Evolutionary conservation across 2,113 vertebrate species (phyloP).

Genomic region (Hymenochirus boettgeri): DNA sequence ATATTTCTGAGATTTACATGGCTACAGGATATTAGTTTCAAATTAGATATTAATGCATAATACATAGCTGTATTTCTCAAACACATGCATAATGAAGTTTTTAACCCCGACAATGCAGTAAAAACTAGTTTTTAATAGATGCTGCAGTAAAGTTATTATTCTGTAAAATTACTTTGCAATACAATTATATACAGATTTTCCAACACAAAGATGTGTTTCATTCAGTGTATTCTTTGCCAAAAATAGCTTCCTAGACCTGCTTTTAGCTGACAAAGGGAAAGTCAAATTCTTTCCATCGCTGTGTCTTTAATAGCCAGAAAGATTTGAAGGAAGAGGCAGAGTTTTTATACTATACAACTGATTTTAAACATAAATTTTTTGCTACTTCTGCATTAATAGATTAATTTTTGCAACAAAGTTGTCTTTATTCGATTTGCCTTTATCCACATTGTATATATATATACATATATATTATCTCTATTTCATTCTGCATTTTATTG

Average conservation of each 20-base stretch:
- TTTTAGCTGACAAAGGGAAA: conserved; percentile 39
- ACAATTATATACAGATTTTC: conserved; percentile 41
- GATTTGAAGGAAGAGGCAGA: conserved; percentile 1
- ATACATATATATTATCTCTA: too few species aligned
- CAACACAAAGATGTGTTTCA: conserved; percentile 34
- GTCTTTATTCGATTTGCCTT: too few species aligned
- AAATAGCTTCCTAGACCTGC: conserved; percentile 26
- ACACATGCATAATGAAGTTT: conserved; percentile 51
- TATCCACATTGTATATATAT: too few species aligned
- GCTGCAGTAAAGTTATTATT: conserved; percentile 43
- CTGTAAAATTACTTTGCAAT: conserved; percentile 37
- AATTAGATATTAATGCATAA: conserved; percentile 52
- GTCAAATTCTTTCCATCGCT: conserved; percentile 22
- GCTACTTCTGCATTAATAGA: too few species aligned
- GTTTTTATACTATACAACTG: too few species aligned
- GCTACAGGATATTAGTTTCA: conserved; percentile 45
- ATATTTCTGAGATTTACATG: conserved; percentile 45
- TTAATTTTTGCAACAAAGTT: too few species aligned
- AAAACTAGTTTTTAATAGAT: conserved; percentile 46
- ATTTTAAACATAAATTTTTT: too few species aligned
- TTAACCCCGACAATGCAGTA: conserved; percentile 48
- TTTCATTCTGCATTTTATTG: too few species aligned
- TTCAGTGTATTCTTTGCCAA: conserved; percentile 32
- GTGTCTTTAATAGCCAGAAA: conserved; percentile 6
- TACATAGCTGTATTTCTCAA: conserved; percentile 45